Conservation (phyloP, 2,113 vertebrate genomes). For the Melanostigma gelatinosum region DNA sequence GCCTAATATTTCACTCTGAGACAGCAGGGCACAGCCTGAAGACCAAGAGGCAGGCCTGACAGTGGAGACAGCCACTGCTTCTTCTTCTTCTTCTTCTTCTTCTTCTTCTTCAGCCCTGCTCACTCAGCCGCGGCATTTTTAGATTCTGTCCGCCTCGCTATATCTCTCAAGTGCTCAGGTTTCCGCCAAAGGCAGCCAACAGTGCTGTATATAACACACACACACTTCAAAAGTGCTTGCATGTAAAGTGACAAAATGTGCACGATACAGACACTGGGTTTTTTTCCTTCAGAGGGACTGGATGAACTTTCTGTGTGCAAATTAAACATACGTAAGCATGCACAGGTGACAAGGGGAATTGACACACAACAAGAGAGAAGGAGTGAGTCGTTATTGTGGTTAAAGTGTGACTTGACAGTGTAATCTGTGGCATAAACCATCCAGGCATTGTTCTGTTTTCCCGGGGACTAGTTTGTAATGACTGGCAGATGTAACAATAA, state of each 20-base stretch:
- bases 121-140: constrained; percentile 74
- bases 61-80: constrained; percentile 49
- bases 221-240: constrained; percentile 23
- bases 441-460: not conserved
- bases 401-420: constrained; percentile 12
- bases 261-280: not conserved
- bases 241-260: constrained; percentile 25
- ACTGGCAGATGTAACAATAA: not conserved
- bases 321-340: not conserved
- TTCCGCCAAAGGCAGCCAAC: constrained; percentile 56
- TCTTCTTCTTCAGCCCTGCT: constrained; percentile 60
- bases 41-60: constrained; percentile 48
- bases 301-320: constrained; percentile 5
- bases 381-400: constrained; percentile 1
- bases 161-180: constrained; percentile 68
- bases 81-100: constrained; percentile 3
- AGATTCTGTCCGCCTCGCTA: constrained; percentile 71
- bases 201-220: constrained; percentile 47
- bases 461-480: not conserved
- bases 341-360: not conserved
- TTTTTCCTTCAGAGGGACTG: not conserved
- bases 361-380: not conserved
- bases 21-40: constrained; percentile 32
- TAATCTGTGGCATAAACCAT: not conserved
- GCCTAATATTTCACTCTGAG: constrained; percentile 57